Conservation (phyloP, 1,140 invertebrate genomes). For the Drosophila quadrilineata region DNA sequence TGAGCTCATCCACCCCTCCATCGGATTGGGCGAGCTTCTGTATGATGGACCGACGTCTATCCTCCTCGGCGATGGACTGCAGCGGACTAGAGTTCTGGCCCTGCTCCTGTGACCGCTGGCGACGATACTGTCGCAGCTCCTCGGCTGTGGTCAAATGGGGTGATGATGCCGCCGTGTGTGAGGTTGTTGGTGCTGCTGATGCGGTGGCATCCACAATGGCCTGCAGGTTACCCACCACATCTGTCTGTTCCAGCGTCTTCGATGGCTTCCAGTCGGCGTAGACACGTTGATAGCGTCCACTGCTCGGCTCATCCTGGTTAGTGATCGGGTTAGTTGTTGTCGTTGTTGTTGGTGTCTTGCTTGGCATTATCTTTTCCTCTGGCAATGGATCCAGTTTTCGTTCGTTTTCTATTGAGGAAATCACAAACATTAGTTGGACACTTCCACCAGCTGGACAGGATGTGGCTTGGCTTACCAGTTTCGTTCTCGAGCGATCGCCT, state of each 20-base stretch:
- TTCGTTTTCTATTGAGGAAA: slow-evolving; percentile 85
- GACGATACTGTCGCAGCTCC: slow-evolving; percentile 81
- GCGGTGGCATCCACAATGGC: slow-evolving; percentile 86
- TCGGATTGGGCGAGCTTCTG: slow-evolving; percentile 81
- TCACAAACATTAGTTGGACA: too few relatives aligned
- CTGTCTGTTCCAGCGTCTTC: slow-evolving; percentile 87
- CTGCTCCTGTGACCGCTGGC: slow-evolving; percentile 70
- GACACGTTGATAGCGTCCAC: slow-evolving; percentile 64
- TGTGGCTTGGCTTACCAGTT: slow-evolving; percentile 84
- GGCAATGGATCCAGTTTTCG: slow-evolving; percentile 87
- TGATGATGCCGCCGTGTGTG: slow-evolving; percentile 81
- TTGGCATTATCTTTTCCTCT: slow-evolving; percentile 83
- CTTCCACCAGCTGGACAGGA: too few relatives aligned
- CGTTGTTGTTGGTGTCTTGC: slow-evolving; percentile 57
- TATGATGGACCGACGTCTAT: slow-evolving; percentile 81
- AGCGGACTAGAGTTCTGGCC: slow-evolving; percentile 71
- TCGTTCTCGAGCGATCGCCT: slow-evolving; percentile 90
- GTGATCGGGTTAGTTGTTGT: too few relatives aligned
- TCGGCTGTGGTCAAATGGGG: slow-evolving; percentile 84
- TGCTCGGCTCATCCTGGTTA: too few relatives aligned
- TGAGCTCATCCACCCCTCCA: slow-evolving; percentile 82
- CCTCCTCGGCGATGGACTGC: slow-evolving; percentile 83
- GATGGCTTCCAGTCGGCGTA: slow-evolving; percentile 46
- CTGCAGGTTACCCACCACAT: slow-evolving; percentile 92
- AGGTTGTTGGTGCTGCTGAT: background rate